Percentiles rank a stretch among this genome's conserved stretches.
phyloP scores from a whole-genome alignment of 2,113 vertebrate genomes.

The Psophia crepitans region DNA sequence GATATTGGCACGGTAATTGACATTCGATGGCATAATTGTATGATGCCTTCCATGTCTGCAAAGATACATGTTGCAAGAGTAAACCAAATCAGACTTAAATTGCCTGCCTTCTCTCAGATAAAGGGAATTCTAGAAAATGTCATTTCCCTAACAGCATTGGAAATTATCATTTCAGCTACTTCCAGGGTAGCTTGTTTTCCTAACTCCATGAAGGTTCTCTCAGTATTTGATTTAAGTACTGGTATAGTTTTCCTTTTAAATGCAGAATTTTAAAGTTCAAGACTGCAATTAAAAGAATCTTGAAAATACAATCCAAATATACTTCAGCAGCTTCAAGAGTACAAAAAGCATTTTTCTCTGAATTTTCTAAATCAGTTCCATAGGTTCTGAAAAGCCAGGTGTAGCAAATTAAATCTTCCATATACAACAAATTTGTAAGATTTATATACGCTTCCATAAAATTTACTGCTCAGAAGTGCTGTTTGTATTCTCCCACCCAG shows the following conservation, averaged over 20 bases:
- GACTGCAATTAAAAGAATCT: neutral
- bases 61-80: neutral
- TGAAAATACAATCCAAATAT: neutral
- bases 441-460: neutral
- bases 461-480: neutral
- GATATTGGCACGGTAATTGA: constrained; percentile 95
- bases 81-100: neutral
- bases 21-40: constrained; percentile 88
- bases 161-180: neutral
- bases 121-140: neutral
- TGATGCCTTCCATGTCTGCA: constrained; percentile 91
- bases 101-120: neutral
- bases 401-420: neutral
- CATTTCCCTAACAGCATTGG: neutral
- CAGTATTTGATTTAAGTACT: neutral
- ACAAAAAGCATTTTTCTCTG: neutral
- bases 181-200: neutral
- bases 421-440: neutral
- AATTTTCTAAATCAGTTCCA: neutral
- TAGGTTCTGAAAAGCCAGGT: neutral
- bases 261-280: neutral
- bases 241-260: neutral
- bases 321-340: neutral
- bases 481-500: neutral
- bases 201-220: neutral